Percentiles rank a stretch among this genome's conserved stretches.
Evolutionary conservation across 2,113 vertebrate genomes (phyloP).

Genomic region (Myxocyprinus asiaticus): DNA sequence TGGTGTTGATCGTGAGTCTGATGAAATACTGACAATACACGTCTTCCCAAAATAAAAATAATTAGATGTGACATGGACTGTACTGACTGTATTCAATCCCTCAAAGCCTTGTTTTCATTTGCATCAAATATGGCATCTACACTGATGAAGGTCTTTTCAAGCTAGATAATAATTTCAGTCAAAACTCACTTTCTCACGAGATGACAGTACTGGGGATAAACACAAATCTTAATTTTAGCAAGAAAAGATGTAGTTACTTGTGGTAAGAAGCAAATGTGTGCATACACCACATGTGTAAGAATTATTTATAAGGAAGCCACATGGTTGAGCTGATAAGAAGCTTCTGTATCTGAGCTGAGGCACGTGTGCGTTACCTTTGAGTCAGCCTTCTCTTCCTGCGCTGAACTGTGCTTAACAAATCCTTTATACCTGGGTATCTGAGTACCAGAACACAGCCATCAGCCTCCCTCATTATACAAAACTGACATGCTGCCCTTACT

Average conservation of each 20-base stretch:
- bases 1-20: too few relatives aligned
- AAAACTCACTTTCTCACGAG: too few relatives aligned
- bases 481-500: constrained; percentile 6
- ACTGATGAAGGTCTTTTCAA: too few relatives aligned
- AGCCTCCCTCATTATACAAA: constrained; percentile 32
- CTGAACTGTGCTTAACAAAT: constrained; percentile 58
- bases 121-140: too few relatives aligned
- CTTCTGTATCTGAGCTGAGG: not conserved
- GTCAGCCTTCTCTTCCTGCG: constrained; percentile 59
- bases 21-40: too few relatives aligned
- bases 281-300: not conserved
- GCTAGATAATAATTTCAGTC: too few relatives aligned
- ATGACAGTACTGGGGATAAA: too few relatives aligned
- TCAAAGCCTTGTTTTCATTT: too few relatives aligned
- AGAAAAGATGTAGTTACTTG: not conserved
- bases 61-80: too few relatives aligned
- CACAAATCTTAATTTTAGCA: not conserved
- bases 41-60: too few relatives aligned
- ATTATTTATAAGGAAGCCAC: constrained; percentile 7
- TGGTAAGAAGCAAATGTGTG: not conserved
- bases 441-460: constrained; percentile 63
- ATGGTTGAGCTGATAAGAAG: constrained; percentile 37
- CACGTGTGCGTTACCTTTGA: constrained; percentile 62
- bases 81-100: too few relatives aligned
- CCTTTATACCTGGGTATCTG: constrained; percentile 74